phyloP scores from a whole-genome alignment of 2,113 vertebrate genomes.

The Cinclus cinclus region DNA sequence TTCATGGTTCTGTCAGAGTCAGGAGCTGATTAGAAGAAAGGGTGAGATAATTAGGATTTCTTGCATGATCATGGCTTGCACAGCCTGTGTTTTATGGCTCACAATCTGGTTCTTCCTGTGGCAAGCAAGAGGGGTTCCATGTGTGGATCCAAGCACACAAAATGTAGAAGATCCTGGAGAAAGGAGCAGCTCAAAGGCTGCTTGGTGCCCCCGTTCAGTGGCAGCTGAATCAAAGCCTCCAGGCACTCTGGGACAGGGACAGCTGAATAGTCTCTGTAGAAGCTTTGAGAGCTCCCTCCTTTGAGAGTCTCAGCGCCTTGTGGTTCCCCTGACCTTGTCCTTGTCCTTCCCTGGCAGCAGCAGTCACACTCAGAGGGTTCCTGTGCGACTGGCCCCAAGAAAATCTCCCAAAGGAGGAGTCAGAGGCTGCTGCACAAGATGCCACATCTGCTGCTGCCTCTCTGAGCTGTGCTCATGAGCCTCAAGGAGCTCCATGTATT shows the following conservation, averaged over 20 bases:
- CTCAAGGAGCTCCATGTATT: neutral
- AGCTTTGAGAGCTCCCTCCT: neutral
- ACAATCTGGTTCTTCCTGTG: neutral
- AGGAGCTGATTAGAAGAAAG: neutral
- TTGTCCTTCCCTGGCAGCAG: neutral
- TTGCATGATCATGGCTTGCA: neutral
- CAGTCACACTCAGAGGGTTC: neutral
- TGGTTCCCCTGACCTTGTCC: neutral
- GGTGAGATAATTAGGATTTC: neutral
- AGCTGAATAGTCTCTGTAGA: accelerated
- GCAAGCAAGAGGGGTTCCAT: neutral
- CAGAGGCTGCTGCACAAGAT: neutral
- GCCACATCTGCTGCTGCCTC: neutral
- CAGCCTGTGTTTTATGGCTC: neutral
- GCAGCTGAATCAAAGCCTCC: neutral
- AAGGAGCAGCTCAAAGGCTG: neutral
- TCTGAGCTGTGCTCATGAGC: neutral
- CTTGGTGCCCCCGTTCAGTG: neutral
- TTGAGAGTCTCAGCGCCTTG: neutral
- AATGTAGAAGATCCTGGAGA: neutral
- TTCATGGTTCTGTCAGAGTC: neutral
- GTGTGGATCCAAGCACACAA: neutral
- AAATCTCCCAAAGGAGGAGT: neutral
- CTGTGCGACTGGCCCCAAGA: neutral
- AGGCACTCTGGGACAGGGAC: no score